Base-by-base conservation (phyloP, 2,113 vertebrate species). In the Alexandromys fortis region DNA sequence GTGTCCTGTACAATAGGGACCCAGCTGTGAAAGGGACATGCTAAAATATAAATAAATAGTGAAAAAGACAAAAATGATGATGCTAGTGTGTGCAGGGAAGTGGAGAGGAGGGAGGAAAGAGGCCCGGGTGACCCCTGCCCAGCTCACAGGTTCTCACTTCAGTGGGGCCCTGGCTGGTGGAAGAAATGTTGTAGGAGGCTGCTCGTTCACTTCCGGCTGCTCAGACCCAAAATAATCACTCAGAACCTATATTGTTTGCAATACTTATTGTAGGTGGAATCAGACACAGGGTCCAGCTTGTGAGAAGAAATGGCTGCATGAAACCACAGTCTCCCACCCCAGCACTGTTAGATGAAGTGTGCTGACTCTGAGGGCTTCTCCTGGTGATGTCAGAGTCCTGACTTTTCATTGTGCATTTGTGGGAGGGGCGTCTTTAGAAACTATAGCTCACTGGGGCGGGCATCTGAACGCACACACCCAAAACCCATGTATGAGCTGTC, bases 61-160 rank as follows among this genome's bases (percentile, higher is more conserved):
- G 14, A 55, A 45, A 86, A 93, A 65, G 87, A 30, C 47, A 49
- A 83, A 58, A 26, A 61, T 0, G 5, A 35, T 1, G 3, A 19
- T 3, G 1, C 35, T 45, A 13, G 22, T 35, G 30, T 55, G 12
- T 1, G 3, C 3, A 7, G 7, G 17, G 61, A 17, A 38, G 2
- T 30, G 8, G n/a, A 3, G 47, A 19, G 52, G 33, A 21, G 6
- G 14, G 10, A 26, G 3, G 65, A 12, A 5, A 5, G n/a, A 7
- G 73, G 38, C 28, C 0, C 14, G 38, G 55, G n/a, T 17, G 4
- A 30, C 16, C 1, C 5, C 22, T 19, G 26, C 4, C 10, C 28
- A 22, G 12, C 42, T 68, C 21, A 47, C 38, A 19, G 10, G n/a
- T 17, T 42, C 76, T 91, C 33, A 9, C 0, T 35, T 58, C 5